phyloP scores from a whole-genome alignment of 1,140 invertebrate species.

The Tenebrio molitor region DNA sequence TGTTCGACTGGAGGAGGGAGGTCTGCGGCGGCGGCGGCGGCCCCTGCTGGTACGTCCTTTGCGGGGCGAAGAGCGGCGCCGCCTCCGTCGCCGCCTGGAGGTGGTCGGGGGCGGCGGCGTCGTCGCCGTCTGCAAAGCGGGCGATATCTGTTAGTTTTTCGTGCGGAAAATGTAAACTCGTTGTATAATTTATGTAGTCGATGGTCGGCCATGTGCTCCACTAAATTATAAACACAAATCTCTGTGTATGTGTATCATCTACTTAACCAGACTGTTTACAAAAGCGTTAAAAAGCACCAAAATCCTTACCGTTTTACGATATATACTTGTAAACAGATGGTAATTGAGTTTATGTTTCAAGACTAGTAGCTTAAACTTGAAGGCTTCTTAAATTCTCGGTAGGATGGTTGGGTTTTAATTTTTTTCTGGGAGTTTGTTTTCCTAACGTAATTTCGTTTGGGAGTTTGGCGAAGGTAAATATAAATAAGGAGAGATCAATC shows the following conservation, averaged over 20 bases:
- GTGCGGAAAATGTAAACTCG: constrained; percentile 16
- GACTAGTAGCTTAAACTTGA: neutral
- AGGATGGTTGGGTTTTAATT: constrained; percentile 1
- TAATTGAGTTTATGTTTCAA: constrained; percentile 50
- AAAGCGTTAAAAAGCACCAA: constrained; percentile 47
- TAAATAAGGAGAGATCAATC: neutral
- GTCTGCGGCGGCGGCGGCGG: constrained; percentile 46
- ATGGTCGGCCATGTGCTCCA: constrained; percentile 46
- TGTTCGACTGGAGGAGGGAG: constrained; percentile 58
- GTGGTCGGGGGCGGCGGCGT: constrained; percentile 37
- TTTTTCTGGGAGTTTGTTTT: constrained; percentile 16
- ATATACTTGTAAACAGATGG: constrained; percentile 46
- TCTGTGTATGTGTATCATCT: constrained; percentile 11
- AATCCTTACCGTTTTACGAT: constrained; percentile 49
- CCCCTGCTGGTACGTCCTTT: constrained; percentile 59
- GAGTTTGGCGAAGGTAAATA: neutral
- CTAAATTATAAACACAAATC: constrained; percentile 47
- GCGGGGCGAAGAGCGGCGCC: constrained; percentile 49
- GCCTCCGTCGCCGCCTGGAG: constrained; percentile 30
- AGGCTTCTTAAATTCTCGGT: constrained; percentile 1
- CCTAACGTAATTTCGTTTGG: neutral
- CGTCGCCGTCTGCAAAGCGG: constrained; percentile 60
- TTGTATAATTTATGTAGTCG: constrained; percentile 48
- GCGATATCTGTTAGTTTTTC: neutral
- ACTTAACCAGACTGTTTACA: constrained; percentile 48